Evolutionary conservation across 1,140 invertebrate species (phyloP), one percentile per base, ranked within the genome.

Genomic region (Chrysopa pallens): DNA sequence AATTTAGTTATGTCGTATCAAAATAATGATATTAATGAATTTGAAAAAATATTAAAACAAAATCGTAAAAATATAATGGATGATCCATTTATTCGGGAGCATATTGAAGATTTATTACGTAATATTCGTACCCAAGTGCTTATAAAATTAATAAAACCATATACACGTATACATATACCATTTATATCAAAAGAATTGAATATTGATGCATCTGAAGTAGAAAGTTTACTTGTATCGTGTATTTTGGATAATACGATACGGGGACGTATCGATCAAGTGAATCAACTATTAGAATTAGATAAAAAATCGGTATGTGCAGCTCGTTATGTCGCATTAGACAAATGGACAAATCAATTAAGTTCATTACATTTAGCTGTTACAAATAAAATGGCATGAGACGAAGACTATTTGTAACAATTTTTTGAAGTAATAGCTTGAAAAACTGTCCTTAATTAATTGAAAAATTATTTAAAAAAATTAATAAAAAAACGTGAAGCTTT

Each of bases 91-190:
- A 99, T 99, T 55, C 72, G 92, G 53, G 96, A 98, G 64, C 94
- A 98, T 57, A 98, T 98, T 60, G 95, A 98, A 76, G 95, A 98
- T 72, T 68, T 99, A 29, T 64, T 99, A 38, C 70, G 89, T 36
- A 98, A 98, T 65, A 97, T 99, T 52, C 72, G 95, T 46, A 98
- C 93, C n/a, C 93, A 86, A 67, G 93, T 98, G 43, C 68, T 99
- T 23, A 94, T 98, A 39, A 95, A 97, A 63, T 65, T 98, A 38
- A 98, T 99, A 46, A 90, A 88, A 50, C 96, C 96, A 7, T 99
- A 99, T 60, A 98, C 93, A 29, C 78, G 92, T 53, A 97, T 99
- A 56, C 87, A 94, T 56, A 94, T 99, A 58, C 88, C 91, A 9
- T 98, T 98, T 56, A 95, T 99, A 58, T 95, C 94, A 5, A 89